These are phyloP conservation scores for Caenorhabditis virilis DNA, from an alignment of 2,888 invertebrate species.

Conservation along the genomic window DNA sequence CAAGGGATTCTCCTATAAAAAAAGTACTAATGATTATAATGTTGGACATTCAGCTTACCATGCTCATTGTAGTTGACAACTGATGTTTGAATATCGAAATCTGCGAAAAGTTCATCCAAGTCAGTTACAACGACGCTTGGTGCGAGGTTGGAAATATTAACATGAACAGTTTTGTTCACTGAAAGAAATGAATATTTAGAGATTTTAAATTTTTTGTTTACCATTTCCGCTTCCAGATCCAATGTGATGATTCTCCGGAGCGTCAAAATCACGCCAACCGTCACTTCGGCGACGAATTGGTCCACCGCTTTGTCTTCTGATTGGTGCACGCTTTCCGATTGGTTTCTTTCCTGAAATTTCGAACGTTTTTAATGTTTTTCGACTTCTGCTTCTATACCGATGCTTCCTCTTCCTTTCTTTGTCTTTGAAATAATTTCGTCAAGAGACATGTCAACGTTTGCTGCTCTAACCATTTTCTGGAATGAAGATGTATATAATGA, in stretches of 20 bases:
- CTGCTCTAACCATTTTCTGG: slow-evolving; percentile 28
- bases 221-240: not conserved
- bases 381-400: slow-evolving; percentile 16
- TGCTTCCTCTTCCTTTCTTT: slow-evolving; percentile 25
- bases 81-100: slow-evolving; percentile 38
- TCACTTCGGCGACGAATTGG: slow-evolving; percentile 2
- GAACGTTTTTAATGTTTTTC: not conserved
- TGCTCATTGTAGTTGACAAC: slow-evolving; percentile 50
- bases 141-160: slow-evolving; percentile 49
- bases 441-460: slow-evolving; percentile 44
- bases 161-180: slow-evolving; percentile 33
- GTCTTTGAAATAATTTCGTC: slow-evolving; percentile 46
- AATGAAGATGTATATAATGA: slow-evolving; percentile 1
- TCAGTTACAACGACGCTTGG: slow-evolving; percentile 42
- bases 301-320: not conserved
- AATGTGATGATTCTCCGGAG: not conserved
- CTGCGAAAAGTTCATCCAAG: slow-evolving; percentile 48
- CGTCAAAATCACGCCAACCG: slow-evolving; percentile 34
- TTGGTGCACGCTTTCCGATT: slow-evolving; percentile 17
- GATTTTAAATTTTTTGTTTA: not conserved
- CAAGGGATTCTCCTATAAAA: slow-evolving; percentile 39
- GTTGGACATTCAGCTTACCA: slow-evolving; percentile 15
- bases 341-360: slow-evolving; percentile 9
- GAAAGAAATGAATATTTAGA: slow-evolving; percentile 3
- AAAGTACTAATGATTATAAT: not conserved